Percentiles rank a stretch among this genome's conserved stretches.
These are phyloP conservation scores for Gymnocypris eckloni DNA, from an alignment of 2,797 vertebrate species.

Conservation along the genomic window DNA sequence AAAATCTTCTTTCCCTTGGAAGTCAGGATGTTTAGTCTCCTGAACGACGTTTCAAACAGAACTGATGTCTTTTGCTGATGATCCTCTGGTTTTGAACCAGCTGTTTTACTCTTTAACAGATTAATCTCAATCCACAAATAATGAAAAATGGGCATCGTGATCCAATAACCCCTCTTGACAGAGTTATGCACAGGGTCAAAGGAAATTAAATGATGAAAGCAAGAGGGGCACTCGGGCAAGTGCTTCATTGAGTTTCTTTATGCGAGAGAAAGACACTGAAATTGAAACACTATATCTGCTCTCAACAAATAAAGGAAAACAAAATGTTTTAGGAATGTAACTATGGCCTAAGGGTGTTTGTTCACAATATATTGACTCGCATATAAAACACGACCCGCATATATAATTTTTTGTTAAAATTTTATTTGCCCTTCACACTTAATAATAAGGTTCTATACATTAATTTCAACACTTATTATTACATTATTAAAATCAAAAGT, in stretches of 20 bases:
- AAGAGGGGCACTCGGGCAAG: background rate
- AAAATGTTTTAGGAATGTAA: background rate
- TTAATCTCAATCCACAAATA: slow-evolving; percentile 50
- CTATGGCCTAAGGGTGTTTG: background rate
- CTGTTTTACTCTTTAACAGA: slow-evolving; percentile 48
- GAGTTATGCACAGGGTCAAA: slow-evolving; percentile 1
- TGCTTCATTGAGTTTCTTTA: slow-evolving; percentile 12
- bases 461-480: background rate
- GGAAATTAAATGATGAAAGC: slow-evolving; percentile 10
- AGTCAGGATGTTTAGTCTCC: too few relatives aligned
- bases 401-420: too few relatives aligned
- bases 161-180: background rate
- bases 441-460: background rate
- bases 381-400: too few relatives aligned
- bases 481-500: background rate
- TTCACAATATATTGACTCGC: too few relatives aligned
- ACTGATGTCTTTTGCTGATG: slow-evolving; percentile 49
- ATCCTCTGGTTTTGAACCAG: slow-evolving; percentile 48
- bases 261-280: background rate
- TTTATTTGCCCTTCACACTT: background rate
- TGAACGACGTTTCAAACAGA: slow-evolving; percentile 29
- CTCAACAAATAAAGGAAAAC: background rate
- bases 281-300: background rate
- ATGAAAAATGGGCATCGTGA: slow-evolving; percentile 26
- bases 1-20: too few relatives aligned